Percentiles rank a stretch among this genome's conserved stretches.
These are phyloP conservation scores for Crotalus tigris DNA, from an alignment of 2,113 vertebrate genomes.

Conservation along the genomic window DNA sequence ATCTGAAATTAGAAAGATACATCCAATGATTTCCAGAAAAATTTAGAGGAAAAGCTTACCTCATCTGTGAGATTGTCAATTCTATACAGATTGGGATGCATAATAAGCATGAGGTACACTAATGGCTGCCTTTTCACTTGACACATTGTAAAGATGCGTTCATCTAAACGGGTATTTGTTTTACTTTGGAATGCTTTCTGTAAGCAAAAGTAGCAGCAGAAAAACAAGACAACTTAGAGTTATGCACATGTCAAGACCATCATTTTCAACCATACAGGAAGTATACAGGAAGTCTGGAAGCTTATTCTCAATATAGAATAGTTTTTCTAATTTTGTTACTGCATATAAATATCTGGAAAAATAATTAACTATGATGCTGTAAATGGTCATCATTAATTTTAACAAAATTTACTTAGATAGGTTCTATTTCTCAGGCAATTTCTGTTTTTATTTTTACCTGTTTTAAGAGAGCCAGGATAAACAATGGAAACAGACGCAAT, in stretches of 20 bases:
- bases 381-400: not conserved
- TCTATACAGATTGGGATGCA: constrained; percentile 89
- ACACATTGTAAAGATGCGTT: constrained; percentile 91
- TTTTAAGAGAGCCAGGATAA: constrained; percentile 88
- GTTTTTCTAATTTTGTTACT: not conserved
- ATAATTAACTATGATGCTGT: not conserved
- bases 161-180: constrained; percentile 84
- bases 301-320: not conserved
- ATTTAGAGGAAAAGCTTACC: constrained; percentile 66
- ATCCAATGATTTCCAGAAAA: not conserved
- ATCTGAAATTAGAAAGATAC: not conserved
- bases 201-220: constrained; percentile 26
- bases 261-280: not conserved
- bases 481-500: constrained; percentile 88
- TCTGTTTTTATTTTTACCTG: constrained; percentile 74
- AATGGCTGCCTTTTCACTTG: constrained; percentile 96
- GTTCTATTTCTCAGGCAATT: accelerated
- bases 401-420: not conserved
- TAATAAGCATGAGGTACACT: constrained; percentile 86
- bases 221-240: not conserved
- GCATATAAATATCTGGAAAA: not conserved
- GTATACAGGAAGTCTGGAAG: not conserved
- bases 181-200: constrained; percentile 94
- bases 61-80: constrained; percentile 88
- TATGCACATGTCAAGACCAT: not conserved